Evolutionary conservation across 2,888 invertebrate species (phyloP).

Genomic region (Drosophila falleni): DNA sequence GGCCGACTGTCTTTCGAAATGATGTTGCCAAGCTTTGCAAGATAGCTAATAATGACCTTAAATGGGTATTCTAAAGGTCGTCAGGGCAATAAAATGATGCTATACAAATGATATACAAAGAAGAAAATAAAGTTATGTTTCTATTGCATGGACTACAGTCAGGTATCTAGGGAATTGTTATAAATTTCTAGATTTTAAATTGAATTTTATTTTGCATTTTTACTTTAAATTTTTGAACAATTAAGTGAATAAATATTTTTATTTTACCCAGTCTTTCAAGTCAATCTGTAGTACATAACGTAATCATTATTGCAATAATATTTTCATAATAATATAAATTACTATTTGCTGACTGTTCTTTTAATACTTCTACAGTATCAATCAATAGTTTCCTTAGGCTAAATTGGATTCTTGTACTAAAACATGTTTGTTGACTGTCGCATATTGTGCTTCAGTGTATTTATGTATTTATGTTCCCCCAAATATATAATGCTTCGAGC

Average conservation of each 20-base stretch:
- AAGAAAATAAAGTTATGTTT: not conserved
- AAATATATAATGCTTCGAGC: constrained; percentile 3
- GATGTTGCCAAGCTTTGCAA: constrained; percentile 12
- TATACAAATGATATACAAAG: not conserved
- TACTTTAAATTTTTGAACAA: not conserved
- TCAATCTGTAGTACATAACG: not conserved
- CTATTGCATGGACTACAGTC: not conserved
- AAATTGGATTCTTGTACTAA: not conserved
- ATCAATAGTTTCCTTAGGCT: not conserved
- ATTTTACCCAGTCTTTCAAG: not conserved
- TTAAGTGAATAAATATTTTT: not conserved
- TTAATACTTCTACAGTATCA: not conserved
- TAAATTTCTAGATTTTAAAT: not conserved
- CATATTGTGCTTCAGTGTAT: not conserved
- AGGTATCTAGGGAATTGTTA: not conserved
- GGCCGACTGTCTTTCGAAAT: constrained; percentile 8
- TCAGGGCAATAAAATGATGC: constrained; percentile 20
- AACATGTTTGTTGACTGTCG: not conserved
- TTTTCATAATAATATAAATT: too few relatives aligned
- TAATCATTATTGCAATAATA: too few relatives aligned
- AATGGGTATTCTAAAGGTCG: constrained; percentile 18
- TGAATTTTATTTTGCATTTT: not conserved
- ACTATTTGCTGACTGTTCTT: too few relatives aligned
- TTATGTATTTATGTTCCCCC: constrained; percentile 9
- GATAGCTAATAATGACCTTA: constrained; percentile 9